Base-by-base conservation (phyloP, 2,888 invertebrate genomes). In the Reticulitermes lucifugus region DNA sequence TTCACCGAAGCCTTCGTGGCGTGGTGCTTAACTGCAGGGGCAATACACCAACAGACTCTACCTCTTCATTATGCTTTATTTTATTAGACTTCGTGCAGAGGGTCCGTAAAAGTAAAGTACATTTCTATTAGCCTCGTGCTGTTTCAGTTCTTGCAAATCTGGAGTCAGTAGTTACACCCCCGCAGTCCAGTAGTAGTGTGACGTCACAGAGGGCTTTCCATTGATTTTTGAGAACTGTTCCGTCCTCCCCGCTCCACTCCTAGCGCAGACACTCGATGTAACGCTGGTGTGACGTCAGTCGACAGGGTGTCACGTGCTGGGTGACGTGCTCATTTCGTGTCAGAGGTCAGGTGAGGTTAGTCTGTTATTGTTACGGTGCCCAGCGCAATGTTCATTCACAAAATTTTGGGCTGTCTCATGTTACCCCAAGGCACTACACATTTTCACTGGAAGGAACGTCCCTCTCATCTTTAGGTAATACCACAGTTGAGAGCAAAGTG, bases 281-380 rank as follows among this genome's bases (percentile, higher is more conserved):
- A 77, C 77, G 77, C 51, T 51, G 10, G 46, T n/a, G 29, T 81
- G 81, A 81, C 81, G 80, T 80, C 80, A 80, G 80, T 51, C 59
- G 80, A 60, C 60, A 60, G 60, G 80, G 22, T 73, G 77, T 77
- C 81, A 81, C 81, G 81, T 65, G 81, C 70, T 81, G 81, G 81
- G 70, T 81, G 81, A 81, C 81, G 81, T 65, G 81, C 46, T 59
- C n/a, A 43, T 70, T 81, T 81, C 43, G 81, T 81, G 81, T 81
- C 81, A 81, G 81, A 81, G 81, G 81, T 81, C 81, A 65, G 70
- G 81, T 81, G 81, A 81, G 59, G 59, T 81, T 81, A 35, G 81
- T 70, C 65, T 59, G 73, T 73, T 29, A 41, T 73, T 73, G 41
- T 73, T 73, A 22, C 41, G 35, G 41, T 73, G 73, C 4, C 35